Base-by-base conservation (phyloP, 92 coral and sea anemone species). In the Scolanthus callimorphus region DNA sequence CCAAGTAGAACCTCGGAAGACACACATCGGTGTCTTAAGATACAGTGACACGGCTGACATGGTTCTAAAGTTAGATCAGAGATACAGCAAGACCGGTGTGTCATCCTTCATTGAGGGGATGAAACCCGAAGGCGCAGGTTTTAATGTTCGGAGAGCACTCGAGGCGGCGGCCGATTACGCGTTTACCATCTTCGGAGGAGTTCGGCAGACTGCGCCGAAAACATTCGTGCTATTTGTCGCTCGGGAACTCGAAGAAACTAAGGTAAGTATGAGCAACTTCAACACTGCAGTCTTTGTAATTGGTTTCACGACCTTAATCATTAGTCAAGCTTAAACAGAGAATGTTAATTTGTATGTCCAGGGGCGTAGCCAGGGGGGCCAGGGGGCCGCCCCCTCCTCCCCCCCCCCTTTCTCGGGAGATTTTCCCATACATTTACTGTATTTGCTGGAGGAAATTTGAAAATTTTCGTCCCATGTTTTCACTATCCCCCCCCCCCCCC, bases 181-280 rank as follows among this genome's bases (percentile, higher is more conserved):
- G 2, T 90, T 90, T 62, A 88, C 89, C 41, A 80, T 90, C 19
- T 83, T 57, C 70, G 97, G 97, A 27, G 97, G 97, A 9, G 86
- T 88, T 4, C 65, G 97, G 30, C 89, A 84, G 62, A 50, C 74
- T 10, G 69, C 62, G 3, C 95, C 89, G 10, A 90, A 90, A 58
- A 65, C 77, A 27, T 73, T 77, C 49, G 26, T 90, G 3, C 55
- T 90, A n/a, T 38, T 90, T 24, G 95, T 78, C 19, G 90, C 89
- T 13, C 62, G 57, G 24, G 59, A 31, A 0, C 27, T 63, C 9
- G 51, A 27, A 27, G 45, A 30, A 49, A 48, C 23, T 53, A 55
- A 48, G 31, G 43, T 34, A 34, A 34, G n/a, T n/a, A n/a, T n/a
- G n/a, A n/a, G n/a, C n/a, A n/a, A n/a, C n/a, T n/a, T n/a, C n/a